Percentiles rank a stretch among this genome's conserved stretches.
Conservation (phyloP, 2,888 invertebrate genomes). For the Ypsolopha sequella region DNA sequence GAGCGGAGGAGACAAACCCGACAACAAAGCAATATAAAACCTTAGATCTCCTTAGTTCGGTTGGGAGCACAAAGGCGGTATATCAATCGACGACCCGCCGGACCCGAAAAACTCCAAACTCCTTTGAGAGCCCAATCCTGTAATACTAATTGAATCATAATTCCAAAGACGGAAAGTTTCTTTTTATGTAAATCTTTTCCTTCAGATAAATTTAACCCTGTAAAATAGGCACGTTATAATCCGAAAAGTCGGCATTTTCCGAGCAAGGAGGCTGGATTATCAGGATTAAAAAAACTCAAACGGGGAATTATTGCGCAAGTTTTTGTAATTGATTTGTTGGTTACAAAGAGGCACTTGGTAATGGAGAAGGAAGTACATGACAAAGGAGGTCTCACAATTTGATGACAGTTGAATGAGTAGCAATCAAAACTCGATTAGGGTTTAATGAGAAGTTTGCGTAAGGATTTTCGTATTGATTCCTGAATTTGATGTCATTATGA, state of each 20-base stretch:
- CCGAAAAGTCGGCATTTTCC: slow-evolving; percentile 29
- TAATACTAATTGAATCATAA: slow-evolving; percentile 72
- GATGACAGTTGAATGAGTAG: slow-evolving; percentile 4
- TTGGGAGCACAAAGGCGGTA: slow-evolving; percentile 55
- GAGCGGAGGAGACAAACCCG: slow-evolving; percentile 20
- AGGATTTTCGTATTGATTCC: no score
- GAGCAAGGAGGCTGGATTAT: slow-evolving; percentile 34
- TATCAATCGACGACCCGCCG: slow-evolving; percentile 38
- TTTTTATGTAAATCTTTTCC: slow-evolving; percentile 66
- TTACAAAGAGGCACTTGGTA: slow-evolving; percentile 3
- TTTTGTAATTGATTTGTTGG: slow-evolving; percentile 9
- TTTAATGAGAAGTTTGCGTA: background rate
- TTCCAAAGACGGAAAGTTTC: slow-evolving; percentile 62
- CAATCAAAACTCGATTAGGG: slow-evolving; percentile 11
- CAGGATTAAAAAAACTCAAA: slow-evolving; percentile 23
- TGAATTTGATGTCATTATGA: no score
- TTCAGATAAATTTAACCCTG: slow-evolving; percentile 45
- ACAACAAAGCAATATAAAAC: slow-evolving; percentile 28
- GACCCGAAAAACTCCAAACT: slow-evolving; percentile 59
- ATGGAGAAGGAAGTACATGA: slow-evolving; percentile 2
- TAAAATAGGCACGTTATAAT: slow-evolving; percentile 51
- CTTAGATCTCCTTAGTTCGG: slow-evolving; percentile 57
- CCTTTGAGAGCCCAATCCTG: slow-evolving; percentile 64
- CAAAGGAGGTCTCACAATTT: slow-evolving; percentile 7
- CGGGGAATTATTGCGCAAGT: slow-evolving; percentile 9